These are phyloP conservation scores for Tenthredo mesomela DNA, from an alignment of 2,888 invertebrate genomes.

Conservation along the genomic window DNA sequence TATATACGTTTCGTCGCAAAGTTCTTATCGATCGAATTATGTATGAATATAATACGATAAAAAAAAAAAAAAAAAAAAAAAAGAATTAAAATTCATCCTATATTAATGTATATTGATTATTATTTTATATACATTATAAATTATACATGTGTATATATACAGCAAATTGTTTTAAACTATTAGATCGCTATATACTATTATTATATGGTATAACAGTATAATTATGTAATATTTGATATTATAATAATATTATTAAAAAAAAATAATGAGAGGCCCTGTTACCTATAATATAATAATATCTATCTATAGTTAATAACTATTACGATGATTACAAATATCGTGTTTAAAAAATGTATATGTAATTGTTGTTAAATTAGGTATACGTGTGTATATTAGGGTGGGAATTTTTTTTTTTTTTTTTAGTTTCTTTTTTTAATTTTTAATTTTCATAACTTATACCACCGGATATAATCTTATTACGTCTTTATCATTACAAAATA, in stretches of 20 bases:
- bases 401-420: neutral
- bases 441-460: neutral
- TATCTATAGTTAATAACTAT: neutral
- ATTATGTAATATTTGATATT: constrained; percentile 3
- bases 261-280: neutral
- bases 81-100: neutral
- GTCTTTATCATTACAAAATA: neutral
- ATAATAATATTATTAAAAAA: neutral
- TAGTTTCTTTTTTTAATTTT: neutral
- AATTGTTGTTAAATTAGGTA: neutral
- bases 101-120: neutral
- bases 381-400: neutral
- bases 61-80: neutral
- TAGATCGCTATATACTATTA: neutral
- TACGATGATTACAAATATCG: neutral
- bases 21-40: neutral
- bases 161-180: neutral
- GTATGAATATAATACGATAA: neutral
- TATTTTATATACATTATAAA: neutral
- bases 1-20: no score
- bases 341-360: neutral
- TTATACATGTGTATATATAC: neutral
- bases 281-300: neutral
- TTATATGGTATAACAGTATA: neutral
- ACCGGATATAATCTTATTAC: neutral